A percentile compares a stretch with the other conserved stretches of the same genome.
Evolutionary conservation across 2,113 vertebrate genomes (phyloP).

Genomic region (Labeo catla): DNA sequence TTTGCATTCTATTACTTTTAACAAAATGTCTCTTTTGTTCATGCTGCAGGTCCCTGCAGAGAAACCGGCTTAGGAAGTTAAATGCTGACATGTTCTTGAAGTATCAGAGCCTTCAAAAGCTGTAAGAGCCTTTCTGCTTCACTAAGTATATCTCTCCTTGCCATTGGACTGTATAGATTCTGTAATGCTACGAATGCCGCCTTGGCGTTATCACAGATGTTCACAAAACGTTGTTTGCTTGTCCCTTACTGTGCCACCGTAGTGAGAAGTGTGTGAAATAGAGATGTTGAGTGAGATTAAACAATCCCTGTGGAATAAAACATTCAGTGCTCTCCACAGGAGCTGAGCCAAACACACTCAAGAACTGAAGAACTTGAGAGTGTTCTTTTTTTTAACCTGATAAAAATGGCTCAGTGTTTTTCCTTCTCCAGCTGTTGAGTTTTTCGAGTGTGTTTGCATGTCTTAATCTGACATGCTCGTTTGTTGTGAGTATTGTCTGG

Average conservation of each 20-base stretch:
- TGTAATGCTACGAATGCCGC: neutral
- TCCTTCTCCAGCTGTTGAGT: neutral
- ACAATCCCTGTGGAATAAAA: conserved; percentile 7
- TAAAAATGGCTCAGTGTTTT: neutral
- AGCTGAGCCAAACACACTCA: neutral
- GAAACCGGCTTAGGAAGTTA: conserved; percentile 84
- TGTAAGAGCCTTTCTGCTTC: conserved; percentile 80
- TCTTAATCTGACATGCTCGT: neutral
- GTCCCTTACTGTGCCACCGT: neutral
- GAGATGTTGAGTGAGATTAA: neutral
- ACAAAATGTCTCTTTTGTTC: conserved; percentile 1
- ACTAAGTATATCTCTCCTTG: neutral
- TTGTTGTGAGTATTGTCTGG: neutral
- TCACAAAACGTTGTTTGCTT: neutral
- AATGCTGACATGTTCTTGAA: conserved; percentile 82
- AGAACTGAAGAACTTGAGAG: neutral
- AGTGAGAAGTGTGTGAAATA: neutral
- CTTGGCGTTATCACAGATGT: neutral
- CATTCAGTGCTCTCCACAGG: neutral
- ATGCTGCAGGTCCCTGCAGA: conserved; percentile 84
- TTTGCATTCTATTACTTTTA: neutral
- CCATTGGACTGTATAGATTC: conserved; percentile 1
- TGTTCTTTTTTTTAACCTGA: neutral
- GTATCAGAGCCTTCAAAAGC: conserved; percentile 84
- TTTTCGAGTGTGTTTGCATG: conserved; percentile 1